Percentiles rank a stretch among this genome's conserved stretches.
Evolutionary conservation across 2,797 vertebrate genomes (phyloP).

Genomic region (Gobio occitaniae): DNA sequence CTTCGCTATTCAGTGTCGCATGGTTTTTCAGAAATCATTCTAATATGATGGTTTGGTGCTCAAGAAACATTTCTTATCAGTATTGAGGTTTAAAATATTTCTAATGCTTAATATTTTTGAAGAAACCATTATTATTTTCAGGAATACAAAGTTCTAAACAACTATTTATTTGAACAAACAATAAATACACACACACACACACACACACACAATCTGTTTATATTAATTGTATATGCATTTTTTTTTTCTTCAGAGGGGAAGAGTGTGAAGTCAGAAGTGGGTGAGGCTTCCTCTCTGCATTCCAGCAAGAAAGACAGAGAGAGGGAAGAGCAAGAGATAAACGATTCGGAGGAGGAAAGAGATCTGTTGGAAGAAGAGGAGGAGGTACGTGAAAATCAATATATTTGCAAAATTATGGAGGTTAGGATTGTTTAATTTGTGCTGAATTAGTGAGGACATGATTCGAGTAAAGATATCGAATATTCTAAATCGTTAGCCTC

Average conservation of each 20-base stretch:
- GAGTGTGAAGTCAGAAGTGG: constrained; percentile 81
- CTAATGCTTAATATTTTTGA: no score
- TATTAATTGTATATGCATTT: constrained; percentile 1
- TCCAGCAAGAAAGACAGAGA: constrained; percentile 84
- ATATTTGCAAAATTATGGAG: not conserved
- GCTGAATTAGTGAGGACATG: not conserved
- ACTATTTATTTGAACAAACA: no score
- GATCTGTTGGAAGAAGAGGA: constrained; percentile 82
- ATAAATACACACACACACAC: no score
- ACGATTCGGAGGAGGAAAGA: constrained; percentile 87
- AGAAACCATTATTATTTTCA: no score
- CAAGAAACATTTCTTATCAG: no score
- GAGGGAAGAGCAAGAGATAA: constrained; percentile 82
- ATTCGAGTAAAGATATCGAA: not conserved
- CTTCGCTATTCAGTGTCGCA: no score
- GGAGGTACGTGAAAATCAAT: constrained; percentile 50
- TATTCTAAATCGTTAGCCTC: no score
- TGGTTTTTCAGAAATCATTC: no score
- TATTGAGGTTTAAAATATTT: no score
- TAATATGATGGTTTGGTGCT: no score
- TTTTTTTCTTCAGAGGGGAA: constrained; percentile 75
- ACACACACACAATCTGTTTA: not conserved
- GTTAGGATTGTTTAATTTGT: not conserved
- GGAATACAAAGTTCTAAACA: no score
- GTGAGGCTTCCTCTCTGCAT: constrained; percentile 80